Evolutionary conservation across 2,888 invertebrate genomes (phyloP).

Genomic region (Limnephilus lunatus): DNA sequence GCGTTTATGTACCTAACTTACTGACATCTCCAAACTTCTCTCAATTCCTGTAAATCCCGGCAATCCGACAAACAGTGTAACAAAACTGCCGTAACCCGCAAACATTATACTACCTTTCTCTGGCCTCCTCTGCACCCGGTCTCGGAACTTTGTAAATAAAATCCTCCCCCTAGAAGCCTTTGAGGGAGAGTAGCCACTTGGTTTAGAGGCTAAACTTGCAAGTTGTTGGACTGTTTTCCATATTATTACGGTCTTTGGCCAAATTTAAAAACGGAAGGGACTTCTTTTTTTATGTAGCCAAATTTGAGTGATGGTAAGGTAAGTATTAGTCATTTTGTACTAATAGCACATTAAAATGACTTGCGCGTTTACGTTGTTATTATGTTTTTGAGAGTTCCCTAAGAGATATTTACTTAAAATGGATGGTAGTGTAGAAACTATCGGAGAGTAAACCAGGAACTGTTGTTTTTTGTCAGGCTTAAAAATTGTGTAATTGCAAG

Average conservation of each 20-base stretch:
- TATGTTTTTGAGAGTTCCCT: too few species aligned
- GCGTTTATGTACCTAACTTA: background rate
- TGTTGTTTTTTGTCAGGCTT: too few species aligned
- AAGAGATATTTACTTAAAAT: too few species aligned
- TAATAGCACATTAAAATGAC: too few species aligned
- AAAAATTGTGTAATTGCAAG: too few species aligned
- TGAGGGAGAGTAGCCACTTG: slow-evolving; percentile 39
- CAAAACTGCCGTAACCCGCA: slow-evolving; percentile 40
- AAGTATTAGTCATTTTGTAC: too few species aligned
- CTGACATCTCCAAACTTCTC: background rate
- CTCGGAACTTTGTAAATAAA: slow-evolving; percentile 46
- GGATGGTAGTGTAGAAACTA: too few species aligned
- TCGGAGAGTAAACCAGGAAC: too few species aligned
- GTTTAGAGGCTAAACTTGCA: background rate
- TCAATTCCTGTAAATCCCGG: background rate
- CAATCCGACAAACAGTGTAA: slow-evolving; percentile 37
- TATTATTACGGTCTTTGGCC: background rate
- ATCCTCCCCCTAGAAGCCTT: slow-evolving; percentile 18
- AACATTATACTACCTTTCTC: slow-evolving; percentile 41
- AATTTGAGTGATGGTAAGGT: background rate
- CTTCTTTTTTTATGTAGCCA: background rate
- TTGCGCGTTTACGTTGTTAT: too few species aligned
- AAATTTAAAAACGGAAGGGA: background rate
- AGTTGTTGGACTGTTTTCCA: slow-evolving; percentile 7
- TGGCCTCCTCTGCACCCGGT: background rate